A percentile compares a stretch with the other conserved stretches of the same genome.
Evolutionary conservation across 2,113 vertebrate genomes (phyloP).

Genomic region (Centropus bengalensis): DNA sequence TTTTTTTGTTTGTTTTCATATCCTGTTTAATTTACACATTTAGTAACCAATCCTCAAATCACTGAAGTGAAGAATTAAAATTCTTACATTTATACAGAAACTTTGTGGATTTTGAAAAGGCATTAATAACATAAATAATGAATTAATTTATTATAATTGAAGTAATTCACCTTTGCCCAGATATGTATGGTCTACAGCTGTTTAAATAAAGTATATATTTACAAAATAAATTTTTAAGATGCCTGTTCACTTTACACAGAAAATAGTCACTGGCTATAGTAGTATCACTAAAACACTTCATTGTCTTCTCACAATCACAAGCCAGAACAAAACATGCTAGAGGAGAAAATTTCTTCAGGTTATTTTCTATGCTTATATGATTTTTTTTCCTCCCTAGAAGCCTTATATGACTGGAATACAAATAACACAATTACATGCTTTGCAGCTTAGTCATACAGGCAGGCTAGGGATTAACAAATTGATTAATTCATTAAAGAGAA

Average conservation of each 20-base stretch:
- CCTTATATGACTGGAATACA: neutral
- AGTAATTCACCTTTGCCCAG: neutral
- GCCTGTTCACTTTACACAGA: neutral
- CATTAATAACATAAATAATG: neutral
- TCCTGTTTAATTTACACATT: neutral
- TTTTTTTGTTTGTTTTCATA: neutral
- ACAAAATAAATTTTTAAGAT: neutral
- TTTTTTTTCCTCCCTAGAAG: neutral
- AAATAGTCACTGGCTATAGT: neutral
- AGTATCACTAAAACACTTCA: neutral
- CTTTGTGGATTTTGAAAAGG: neutral
- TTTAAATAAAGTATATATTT: neutral
- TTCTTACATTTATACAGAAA: neutral
- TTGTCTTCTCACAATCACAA: conserved; percentile 22
- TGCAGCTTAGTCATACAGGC: neutral
- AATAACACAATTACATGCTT: neutral
- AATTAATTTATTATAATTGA: neutral
- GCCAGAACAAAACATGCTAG: neutral
- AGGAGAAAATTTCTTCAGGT: neutral
- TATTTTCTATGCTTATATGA: neutral
- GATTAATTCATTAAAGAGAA: neutral
- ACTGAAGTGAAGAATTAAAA: conserved; percentile 23
- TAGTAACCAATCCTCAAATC: conserved; percentile 69
- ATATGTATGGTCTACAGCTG: neutral
- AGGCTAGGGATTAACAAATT: neutral